These are phyloP conservation scores for Barypeithes pellucidus DNA, from an alignment of 2,888 invertebrate species.

Conservation along the genomic window DNA sequence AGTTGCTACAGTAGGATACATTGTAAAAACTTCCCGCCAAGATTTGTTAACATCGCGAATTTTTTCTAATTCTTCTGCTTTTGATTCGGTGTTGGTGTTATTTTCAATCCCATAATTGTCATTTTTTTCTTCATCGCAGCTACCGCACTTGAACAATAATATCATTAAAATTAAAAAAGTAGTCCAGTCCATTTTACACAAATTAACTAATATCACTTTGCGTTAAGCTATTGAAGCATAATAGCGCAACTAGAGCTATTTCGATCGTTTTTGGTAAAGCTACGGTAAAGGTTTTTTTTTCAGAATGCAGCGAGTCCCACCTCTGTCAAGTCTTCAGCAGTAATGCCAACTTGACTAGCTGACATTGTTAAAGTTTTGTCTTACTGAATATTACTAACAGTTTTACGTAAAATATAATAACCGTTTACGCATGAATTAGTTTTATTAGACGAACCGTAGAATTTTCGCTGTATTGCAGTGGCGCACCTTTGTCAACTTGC, in stretches of 20 bases:
- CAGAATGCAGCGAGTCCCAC: conserved; percentile 41
- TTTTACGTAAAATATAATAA: conserved; percentile 65
- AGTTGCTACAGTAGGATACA: conserved; percentile 60
- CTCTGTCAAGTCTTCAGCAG: conserved; percentile 41
- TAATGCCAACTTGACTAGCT: conserved; percentile 46
- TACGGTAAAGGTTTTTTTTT: conserved; percentile 44
- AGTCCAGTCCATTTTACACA: conserved; percentile 44
- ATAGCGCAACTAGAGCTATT: conserved; percentile 13
- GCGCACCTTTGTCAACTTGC: conserved; percentile 42
- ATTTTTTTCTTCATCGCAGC: conserved; percentile 30
- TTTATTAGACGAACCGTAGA: conserved; percentile 47
- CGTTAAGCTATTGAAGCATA: conserved; percentile 42
- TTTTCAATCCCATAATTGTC: background rate
- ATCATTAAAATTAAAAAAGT: conserved; percentile 39
- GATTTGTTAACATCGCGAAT: conserved; percentile 27
- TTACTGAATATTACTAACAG: conserved; percentile 46
- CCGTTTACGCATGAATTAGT: conserved; percentile 67
- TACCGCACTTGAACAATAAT: conserved; percentile 31
- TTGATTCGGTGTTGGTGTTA: background rate
- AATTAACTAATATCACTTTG: conserved; percentile 30
- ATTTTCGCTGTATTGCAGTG: conserved; percentile 52
- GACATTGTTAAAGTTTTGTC: conserved; percentile 42
- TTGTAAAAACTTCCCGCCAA: conserved; percentile 62
- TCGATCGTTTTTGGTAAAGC: conserved; percentile 31
- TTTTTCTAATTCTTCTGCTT: conserved; percentile 4